A percentile compares a stretch with the other conserved stretches of the same genome.
These are phyloP conservation scores for Aphodius sticticus DNA, from an alignment of 2,888 invertebrate genomes.

Conservation along the genomic window DNA sequence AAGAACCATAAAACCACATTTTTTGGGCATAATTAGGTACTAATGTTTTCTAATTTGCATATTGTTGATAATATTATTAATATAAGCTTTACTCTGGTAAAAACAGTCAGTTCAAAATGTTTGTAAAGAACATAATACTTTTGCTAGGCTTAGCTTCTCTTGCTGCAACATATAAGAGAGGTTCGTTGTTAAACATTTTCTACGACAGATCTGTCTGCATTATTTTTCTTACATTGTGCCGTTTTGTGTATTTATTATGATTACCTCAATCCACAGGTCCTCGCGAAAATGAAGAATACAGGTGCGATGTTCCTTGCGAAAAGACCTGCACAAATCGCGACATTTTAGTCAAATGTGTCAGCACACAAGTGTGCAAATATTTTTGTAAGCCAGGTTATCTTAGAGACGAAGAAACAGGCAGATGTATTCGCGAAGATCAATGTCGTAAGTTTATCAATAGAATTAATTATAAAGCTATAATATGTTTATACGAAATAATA, in stretches of 20 bases:
- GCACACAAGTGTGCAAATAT: slow-evolving; percentile 22
- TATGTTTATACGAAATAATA: no score
- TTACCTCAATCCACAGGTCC: not conserved
- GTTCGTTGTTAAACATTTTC: not conserved
- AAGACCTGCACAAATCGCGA: slow-evolving; percentile 20
- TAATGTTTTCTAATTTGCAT: no score
- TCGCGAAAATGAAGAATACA: slow-evolving; percentile 23
- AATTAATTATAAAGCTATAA: not conserved
- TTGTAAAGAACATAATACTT: not conserved
- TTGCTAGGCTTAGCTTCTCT: not conserved
- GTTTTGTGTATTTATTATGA: not conserved
- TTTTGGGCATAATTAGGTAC: no score
- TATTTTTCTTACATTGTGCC: not conserved
- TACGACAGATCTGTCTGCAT: no score
- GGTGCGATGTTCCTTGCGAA: slow-evolving; percentile 28
- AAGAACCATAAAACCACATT: no score
- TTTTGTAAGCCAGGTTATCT: slow-evolving; percentile 34
- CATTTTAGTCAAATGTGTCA: slow-evolving; percentile 22
- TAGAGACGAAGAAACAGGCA: slow-evolving; percentile 33
- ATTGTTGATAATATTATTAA: no score
- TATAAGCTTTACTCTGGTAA: no score
- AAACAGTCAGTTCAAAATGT: not conserved
- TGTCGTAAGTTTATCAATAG: slow-evolving; percentile 30
- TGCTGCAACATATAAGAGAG: not conserved
- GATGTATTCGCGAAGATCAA: slow-evolving; percentile 26